A percentile compares a stretch with the other conserved stretches of the same genome.
phyloP scores from a whole-genome alignment of 2,797 vertebrate genomes.

The Oreochromis grahami region DNA sequence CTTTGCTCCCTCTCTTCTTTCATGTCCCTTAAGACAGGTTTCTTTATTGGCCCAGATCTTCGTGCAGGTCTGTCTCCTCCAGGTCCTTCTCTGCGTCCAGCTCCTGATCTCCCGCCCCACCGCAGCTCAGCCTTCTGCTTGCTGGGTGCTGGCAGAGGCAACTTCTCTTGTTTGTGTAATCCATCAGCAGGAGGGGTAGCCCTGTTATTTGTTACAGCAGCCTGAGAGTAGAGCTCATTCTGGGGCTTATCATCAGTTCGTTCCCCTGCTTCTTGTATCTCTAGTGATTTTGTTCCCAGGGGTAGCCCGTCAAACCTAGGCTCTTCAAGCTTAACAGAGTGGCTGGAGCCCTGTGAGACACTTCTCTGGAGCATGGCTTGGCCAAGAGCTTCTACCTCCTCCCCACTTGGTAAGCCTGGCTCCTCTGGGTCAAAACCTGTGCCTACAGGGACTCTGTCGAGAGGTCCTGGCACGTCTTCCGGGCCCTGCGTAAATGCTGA shows the following conservation, averaged over 20 bases:
- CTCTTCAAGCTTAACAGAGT: slow-evolving; percentile 87
- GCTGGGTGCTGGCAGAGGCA: slow-evolving; percentile 70
- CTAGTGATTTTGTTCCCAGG: slow-evolving; percentile 77
- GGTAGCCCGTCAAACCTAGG: slow-evolving; percentile 79
- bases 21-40: slow-evolving; percentile 96
- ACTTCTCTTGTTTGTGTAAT: slow-evolving; percentile 87
- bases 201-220: slow-evolving; percentile 67
- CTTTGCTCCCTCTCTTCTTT: slow-evolving; percentile 96
- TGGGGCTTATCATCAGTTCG: slow-evolving; percentile 83
- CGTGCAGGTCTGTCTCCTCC: slow-evolving; percentile 87
- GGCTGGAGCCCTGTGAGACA: slow-evolving; percentile 89
- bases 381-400: slow-evolving; percentile 79
- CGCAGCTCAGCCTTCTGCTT: slow-evolving; percentile 94
- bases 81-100: slow-evolving; percentile 84
- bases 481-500: slow-evolving; percentile 81
- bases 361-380: slow-evolving; percentile 86
- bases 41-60: slow-evolving; percentile 96
- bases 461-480: slow-evolving; percentile 78
- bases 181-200: slow-evolving; percentile 79
- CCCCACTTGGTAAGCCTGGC: slow-evolving; percentile 70
- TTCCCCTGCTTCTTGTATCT: slow-evolving; percentile 82
- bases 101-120: slow-evolving; percentile 88
- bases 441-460: slow-evolving; percentile 69
- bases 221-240: slow-evolving; percentile 83
- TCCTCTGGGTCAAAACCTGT: slow-evolving; percentile 80